These are phyloP conservation scores for Tipula lateralis DNA, from an alignment of 2,888 invertebrate species.

Conservation along the genomic window DNA sequence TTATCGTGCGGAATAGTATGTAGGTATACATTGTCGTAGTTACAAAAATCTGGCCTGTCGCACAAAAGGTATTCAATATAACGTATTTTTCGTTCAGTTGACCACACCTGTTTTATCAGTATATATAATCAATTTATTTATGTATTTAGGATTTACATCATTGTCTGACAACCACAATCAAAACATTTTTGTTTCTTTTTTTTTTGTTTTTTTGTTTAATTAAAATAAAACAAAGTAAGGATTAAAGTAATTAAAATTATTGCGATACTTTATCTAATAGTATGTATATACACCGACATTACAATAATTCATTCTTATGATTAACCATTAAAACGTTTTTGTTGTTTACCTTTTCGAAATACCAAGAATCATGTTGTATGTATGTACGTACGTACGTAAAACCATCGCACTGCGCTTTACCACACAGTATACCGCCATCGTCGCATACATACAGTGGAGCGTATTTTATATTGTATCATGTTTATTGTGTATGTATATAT, in stretches of 20 bases:
- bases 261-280: background rate
- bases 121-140: background rate
- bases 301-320: background rate
- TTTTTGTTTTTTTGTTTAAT: background rate
- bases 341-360: background rate
- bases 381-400: background rate
- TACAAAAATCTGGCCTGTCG: background rate
- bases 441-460: background rate
- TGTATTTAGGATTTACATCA: background rate
- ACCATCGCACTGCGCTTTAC: background rate
- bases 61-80: background rate
- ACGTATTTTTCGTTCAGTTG: background rate
- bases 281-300: background rate
- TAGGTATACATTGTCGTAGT: background rate
- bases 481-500: background rate
- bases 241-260: background rate
- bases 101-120: background rate
- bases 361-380: background rate
- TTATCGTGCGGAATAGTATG: background rate
- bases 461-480: conserved; percentile 3
- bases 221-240: background rate
- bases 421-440: background rate
- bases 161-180: background rate
- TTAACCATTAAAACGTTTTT: background rate
- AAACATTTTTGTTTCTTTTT: too few relatives aligned